phyloP scores from a whole-genome alignment of 2,888 invertebrate genomes.

The Nephrotoma guestfalica region DNA sequence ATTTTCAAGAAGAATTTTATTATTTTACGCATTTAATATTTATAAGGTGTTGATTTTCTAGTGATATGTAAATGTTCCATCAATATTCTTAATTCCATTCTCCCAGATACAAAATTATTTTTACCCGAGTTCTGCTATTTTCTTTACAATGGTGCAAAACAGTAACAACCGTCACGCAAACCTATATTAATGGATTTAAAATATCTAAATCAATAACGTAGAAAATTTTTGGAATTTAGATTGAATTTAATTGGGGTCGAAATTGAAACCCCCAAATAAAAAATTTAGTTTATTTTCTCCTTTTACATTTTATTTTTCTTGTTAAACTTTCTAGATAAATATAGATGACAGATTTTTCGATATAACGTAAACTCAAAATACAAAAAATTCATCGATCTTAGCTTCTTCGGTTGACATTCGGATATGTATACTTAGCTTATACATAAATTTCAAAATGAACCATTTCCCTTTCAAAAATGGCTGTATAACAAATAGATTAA shows the following conservation, averaged over 20 bases:
- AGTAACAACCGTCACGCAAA: background rate
- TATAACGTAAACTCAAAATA: background rate
- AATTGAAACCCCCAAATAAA: background rate
- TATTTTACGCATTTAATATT: background rate
- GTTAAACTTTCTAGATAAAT: background rate
- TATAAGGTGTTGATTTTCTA: background rate
- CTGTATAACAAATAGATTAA: background rate
- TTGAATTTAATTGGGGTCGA: background rate
- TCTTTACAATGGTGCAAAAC: too few relatives aligned
- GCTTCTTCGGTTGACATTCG: background rate
- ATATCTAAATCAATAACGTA: background rate
- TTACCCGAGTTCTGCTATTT: too few relatives aligned
- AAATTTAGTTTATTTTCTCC: background rate
- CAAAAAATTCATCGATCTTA: background rate
- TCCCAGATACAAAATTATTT: too few relatives aligned
- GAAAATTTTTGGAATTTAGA: background rate
- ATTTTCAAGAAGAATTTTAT: background rate
- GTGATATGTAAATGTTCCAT: too few relatives aligned
- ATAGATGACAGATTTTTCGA: background rate
- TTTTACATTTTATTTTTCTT: background rate
- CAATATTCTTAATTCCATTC: too few relatives aligned
- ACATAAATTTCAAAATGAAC: background rate
- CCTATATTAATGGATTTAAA: background rate
- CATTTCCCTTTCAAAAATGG: background rate
- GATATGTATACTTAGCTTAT: background rate